Evolutionary conservation across 2,888 invertebrate species (phyloP).

Genomic region (Zygaena filipendulae): DNA sequence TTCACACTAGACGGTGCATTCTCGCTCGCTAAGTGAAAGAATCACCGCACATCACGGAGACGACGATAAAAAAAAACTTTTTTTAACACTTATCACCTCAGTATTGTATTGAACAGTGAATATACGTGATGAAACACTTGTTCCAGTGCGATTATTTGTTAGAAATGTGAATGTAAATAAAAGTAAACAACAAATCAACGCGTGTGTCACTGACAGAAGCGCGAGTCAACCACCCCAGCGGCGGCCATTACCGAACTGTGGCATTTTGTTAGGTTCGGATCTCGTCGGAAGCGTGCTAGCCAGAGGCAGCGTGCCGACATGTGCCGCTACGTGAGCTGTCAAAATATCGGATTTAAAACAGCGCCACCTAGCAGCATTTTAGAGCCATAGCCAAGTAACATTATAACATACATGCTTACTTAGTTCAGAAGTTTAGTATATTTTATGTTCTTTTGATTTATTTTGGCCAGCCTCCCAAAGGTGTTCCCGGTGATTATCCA

Average conservation of each 20-base stretch:
- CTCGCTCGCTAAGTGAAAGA: slow-evolving; percentile 45
- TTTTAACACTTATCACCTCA: slow-evolving; percentile 22
- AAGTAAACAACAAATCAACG: slow-evolving; percentile 59
- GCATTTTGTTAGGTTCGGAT: slow-evolving; percentile 22
- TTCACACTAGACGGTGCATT: slow-evolving; percentile 46
- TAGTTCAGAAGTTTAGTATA: too few species aligned
- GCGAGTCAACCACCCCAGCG: slow-evolving; percentile 43
- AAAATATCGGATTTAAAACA: too few species aligned
- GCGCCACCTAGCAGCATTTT: slow-evolving; percentile 24
- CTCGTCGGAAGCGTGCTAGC: too few species aligned
- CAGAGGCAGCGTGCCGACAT: too few species aligned
- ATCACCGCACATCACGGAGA: slow-evolving; percentile 29
- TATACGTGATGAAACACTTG: slow-evolving; percentile 30
- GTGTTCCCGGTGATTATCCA: too few species aligned
- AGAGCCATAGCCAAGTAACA: too few species aligned
- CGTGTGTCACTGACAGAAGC: slow-evolving; percentile 25
- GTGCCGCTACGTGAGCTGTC: too few species aligned
- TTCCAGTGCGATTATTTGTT: slow-evolving; percentile 34
- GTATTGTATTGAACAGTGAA: too few species aligned
- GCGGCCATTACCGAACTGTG: slow-evolving; percentile 67
- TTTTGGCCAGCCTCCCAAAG: too few species aligned
- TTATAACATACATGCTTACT: too few species aligned
- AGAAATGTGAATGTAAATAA: slow-evolving; percentile 45
- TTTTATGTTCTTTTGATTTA: too few species aligned
- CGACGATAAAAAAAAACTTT: slow-evolving; percentile 22